Percentiles rank a stretch among this genome's conserved stretches.
Conservation (phyloP, 1,140 invertebrate species). For the Pectinophora gossypiella region DNA sequence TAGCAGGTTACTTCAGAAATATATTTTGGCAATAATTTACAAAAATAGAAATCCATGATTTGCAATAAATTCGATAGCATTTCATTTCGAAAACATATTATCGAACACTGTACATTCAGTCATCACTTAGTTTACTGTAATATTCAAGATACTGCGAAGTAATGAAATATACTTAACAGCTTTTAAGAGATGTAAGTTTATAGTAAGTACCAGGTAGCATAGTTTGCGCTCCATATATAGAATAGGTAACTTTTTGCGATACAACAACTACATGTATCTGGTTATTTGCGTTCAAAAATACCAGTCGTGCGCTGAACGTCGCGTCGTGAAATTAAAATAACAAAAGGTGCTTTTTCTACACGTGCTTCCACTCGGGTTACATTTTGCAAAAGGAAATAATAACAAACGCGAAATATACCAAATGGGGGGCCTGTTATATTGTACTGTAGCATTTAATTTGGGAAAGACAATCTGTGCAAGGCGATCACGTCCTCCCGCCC, state of each 20-base stretch:
- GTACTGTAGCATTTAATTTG: slow-evolving; percentile 62
- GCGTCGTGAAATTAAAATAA: slow-evolving; percentile 46
- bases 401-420: slow-evolving; percentile 38
- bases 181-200: neutral
- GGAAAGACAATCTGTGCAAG: slow-evolving; percentile 56
- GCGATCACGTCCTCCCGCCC: slow-evolving; percentile 54
- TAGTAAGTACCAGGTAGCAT: neutral
- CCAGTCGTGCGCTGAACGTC: neutral
- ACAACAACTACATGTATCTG: neutral
- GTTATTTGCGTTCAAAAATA: neutral
- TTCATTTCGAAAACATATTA: too few relatives aligned
- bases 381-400: slow-evolving; percentile 44
- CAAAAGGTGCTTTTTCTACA: slow-evolving; percentile 50
- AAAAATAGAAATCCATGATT: too few relatives aligned
- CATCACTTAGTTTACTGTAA: too few relatives aligned
- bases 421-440: slow-evolving; percentile 30
- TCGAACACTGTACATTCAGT: too few relatives aligned
- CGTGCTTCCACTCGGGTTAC: slow-evolving; percentile 60
- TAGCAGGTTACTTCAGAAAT: too few relatives aligned
- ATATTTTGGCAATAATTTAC: too few relatives aligned
- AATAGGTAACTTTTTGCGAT: neutral
- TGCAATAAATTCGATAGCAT: too few relatives aligned
- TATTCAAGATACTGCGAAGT: too few relatives aligned
- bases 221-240: neutral
- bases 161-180: neutral